A percentile compares a stretch with the other conserved stretches of the same genome.
phyloP scores from a whole-genome alignment of 2,888 invertebrate genomes.

The Brenthis daphne region DNA sequence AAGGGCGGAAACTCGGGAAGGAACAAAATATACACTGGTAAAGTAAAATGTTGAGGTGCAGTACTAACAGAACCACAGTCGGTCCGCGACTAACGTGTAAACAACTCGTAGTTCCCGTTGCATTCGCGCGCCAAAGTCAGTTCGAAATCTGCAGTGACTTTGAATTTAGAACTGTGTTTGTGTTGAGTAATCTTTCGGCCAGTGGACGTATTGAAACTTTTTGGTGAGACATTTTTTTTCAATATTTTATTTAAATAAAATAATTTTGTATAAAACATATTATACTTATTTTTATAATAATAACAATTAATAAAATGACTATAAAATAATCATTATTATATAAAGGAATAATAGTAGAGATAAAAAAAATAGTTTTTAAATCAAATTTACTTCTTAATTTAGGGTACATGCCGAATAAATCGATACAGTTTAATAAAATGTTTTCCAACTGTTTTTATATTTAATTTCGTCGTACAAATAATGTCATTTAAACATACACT shows the following conservation, averaged over 20 bases:
- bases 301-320: neutral
- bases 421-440: too few species aligned
- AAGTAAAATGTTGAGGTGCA: conserved; percentile 69
- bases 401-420: too few species aligned
- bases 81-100: conserved; percentile 58
- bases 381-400: too few species aligned
- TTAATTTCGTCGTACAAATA: too few species aligned
- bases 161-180: conserved; percentile 43
- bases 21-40: conserved; percentile 11
- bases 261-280: neutral
- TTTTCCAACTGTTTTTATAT: too few species aligned
- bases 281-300: neutral
- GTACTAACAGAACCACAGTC: conserved; percentile 58
- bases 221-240: conserved; percentile 49
- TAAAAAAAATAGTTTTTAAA: neutral
- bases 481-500: too few species aligned
- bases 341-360: neutral
- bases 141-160: conserved; percentile 53
- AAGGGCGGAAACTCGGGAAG: conserved; percentile 29
- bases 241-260: neutral
- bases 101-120: conserved; percentile 57
- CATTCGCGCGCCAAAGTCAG: conserved; percentile 43
- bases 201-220: conserved; percentile 41
- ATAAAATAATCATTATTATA: neutral
- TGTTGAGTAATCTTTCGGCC: conserved; percentile 32